Evolutionary conservation across 2,797 vertebrate genomes (phyloP), one percentile per base, ranked within the genome.

Genomic region (Spheniscus humboldti): DNA sequence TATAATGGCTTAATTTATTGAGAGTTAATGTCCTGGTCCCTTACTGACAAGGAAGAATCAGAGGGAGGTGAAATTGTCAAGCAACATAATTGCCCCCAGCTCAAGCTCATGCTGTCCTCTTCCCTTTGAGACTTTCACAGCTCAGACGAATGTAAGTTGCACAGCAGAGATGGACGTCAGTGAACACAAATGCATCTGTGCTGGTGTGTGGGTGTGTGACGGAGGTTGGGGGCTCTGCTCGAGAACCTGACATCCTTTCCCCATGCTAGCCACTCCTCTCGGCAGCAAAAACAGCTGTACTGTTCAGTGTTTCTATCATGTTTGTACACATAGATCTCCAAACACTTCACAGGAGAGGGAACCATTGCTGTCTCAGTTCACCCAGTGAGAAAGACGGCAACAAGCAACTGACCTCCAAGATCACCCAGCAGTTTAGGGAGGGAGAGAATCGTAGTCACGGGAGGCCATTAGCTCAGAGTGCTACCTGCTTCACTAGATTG

Each of bases 1-100:
- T 52, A n/a, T 72, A 84, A 94, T 63, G 39, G 76, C 63, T 47
- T 92, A 69, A 92, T 91, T 92, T 91, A 88, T 91, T 91, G 63
- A 79, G 55, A 77, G 31, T 88, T 92, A 86, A 89, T 85, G 78
- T 76, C 52, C 81, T 83, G 57, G 28, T 94, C 22, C 37, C 47
- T 92, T 59, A 88, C 13, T 81, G 73, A 91, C 72, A 78, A n/a
- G 41, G 50, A 86, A 82, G 39, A 72, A 94, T 57, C 47, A 94
- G 88, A 72, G 25, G 37, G 50, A 92, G 57, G 64, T 92, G 73
- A 90, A 90, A 92, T 80, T 85, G 11, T 95, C 80, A 82, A 91
- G 56, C 75, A 92, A 71, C 16, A 4, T 93, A 71, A 91, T 69
- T 92, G 79, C 33, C 41, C 72, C 43, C 52, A 91, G 4, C 63